Evolutionary conservation across 2,888 invertebrate genomes (phyloP), one percentile per base, ranked within the genome.

Genomic region (Hyposoter dolosus): DNA sequence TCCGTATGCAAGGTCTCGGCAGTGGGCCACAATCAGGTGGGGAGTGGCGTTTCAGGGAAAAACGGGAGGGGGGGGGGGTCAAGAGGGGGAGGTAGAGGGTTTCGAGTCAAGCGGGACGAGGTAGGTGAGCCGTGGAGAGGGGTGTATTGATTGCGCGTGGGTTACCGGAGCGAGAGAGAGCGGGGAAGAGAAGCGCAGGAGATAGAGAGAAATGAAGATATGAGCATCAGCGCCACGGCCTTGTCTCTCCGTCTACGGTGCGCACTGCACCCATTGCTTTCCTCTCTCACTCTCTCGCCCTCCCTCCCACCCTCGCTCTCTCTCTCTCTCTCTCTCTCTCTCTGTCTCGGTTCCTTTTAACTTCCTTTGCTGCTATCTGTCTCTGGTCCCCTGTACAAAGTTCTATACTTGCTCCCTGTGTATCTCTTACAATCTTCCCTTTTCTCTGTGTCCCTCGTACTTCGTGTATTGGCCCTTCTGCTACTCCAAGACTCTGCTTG

Each of bases 101-200:
- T 72, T 83, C 72, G 86, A 81, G 79, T 88, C 83, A 82, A 85
- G 83, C 77, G 69, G 81, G 80, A 75, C 53, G 68, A 65, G 84
- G 66, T 69, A 81, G 84, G 32, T 78, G 80, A 74, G 74, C 72
- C 72, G 81, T 72, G 63, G 89, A 89, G 81, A 82, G 90, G 91
- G 91, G 90, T 88, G 92, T 93, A 93, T 93, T 93, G 93, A 93
- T 93, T 93, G 92, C 91, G 90, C 90, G 90, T 87, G 88, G 91
- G 90, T 91, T 83, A 89, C 89, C 89, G 85, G 84, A 87, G 88
- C 53, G 88, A 89, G 88, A 90, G 90, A 85, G 89, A 87, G 90
- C 65, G 87, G 76, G 68, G 71, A 75, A 72, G 72, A 80, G 69
- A 53, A 28, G 71, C 72, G 69, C 56, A 69, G 47, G 69, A 50